phyloP scores from a whole-genome alignment of 2,797 vertebrate species.

The Microcaecilia unicolor region DNA sequence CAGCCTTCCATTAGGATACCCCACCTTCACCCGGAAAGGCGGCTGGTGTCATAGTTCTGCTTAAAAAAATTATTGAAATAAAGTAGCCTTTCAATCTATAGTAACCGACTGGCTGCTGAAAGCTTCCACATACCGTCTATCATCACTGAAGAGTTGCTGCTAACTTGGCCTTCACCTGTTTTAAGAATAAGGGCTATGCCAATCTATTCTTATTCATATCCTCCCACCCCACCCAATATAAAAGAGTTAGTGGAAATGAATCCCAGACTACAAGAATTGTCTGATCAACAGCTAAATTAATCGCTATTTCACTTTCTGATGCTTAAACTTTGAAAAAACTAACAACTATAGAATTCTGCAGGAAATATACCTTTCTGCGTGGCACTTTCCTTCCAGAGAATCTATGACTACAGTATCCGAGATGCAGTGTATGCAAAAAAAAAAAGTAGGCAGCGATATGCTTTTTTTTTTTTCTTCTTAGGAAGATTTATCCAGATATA shows the following conservation, averaged over 20 bases:
- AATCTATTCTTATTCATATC: background rate
- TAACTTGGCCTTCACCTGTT: background rate
- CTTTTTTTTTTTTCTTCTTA: slow-evolving; percentile 19
- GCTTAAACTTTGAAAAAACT: slow-evolving; percentile 26
- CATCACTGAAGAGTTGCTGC: background rate
- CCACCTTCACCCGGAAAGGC: slow-evolving; percentile 11
- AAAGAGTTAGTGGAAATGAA: too few species aligned
- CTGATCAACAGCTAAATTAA: too few species aligned
- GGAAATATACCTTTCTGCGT: too few species aligned
- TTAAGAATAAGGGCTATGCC: background rate
- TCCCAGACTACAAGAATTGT: too few species aligned
- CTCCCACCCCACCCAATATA: background rate
- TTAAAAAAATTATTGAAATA: slow-evolving; percentile 23
- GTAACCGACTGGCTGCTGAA: background rate
- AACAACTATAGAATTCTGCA: slow-evolving; percentile 1
- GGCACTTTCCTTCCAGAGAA: too few species aligned
- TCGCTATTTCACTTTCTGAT: too few species aligned
- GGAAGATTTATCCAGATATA: slow-evolving; percentile 21
- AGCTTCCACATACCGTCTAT: slow-evolving; percentile 2
- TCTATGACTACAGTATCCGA: slow-evolving; percentile 10
- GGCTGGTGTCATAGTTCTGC: slow-evolving; percentile 12
- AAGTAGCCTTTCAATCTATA: slow-evolving; percentile 17
- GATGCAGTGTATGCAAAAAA: background rate
- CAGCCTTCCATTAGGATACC: slow-evolving; percentile 21
- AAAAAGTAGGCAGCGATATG: slow-evolving; percentile 7